Conservation (phyloP, 2,113 vertebrate genomes). For the Elephas maximus region DNA sequence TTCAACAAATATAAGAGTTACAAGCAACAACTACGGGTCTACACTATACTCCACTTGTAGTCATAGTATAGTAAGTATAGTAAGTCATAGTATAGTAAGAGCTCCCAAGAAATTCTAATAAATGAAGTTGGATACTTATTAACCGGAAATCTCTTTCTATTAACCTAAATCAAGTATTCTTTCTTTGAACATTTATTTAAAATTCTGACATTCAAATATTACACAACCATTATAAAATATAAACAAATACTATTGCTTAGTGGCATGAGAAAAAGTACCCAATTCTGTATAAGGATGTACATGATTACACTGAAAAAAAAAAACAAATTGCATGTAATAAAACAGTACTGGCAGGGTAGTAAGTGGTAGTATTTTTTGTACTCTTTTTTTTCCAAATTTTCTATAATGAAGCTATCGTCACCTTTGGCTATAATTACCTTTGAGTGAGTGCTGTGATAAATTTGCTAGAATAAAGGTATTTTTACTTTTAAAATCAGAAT, state of each 20-base stretch:
- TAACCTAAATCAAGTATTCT: not conserved
- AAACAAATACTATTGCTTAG: conserved; percentile 25
- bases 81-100: not conserved
- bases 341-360: not conserved
- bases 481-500: conserved; percentile 38
- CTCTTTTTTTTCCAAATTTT: not conserved
- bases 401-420: conserved; percentile 25
- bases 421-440: conserved; percentile 18
- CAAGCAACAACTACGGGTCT: not conserved
- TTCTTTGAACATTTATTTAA: conserved; percentile 45
- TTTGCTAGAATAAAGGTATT: not conserved
- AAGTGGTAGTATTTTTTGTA: not conserved
- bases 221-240: not conserved
- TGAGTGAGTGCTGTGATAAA: conserved; percentile 31
- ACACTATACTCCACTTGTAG: not conserved
- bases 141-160: not conserved
- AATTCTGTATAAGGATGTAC: not conserved
- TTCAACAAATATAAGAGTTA: conserved; percentile 22
- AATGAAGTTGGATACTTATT: conserved; percentile 17
- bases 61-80: not conserved
- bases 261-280: not conserved
- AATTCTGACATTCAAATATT: conserved; percentile 41
- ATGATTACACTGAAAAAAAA: not conserved
- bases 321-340: too few species aligned
- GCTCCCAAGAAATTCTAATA: conserved; percentile 30